These are phyloP conservation scores for Pherbina coryleti DNA, from an alignment of 2,888 invertebrate species.

Conservation along the genomic window DNA sequence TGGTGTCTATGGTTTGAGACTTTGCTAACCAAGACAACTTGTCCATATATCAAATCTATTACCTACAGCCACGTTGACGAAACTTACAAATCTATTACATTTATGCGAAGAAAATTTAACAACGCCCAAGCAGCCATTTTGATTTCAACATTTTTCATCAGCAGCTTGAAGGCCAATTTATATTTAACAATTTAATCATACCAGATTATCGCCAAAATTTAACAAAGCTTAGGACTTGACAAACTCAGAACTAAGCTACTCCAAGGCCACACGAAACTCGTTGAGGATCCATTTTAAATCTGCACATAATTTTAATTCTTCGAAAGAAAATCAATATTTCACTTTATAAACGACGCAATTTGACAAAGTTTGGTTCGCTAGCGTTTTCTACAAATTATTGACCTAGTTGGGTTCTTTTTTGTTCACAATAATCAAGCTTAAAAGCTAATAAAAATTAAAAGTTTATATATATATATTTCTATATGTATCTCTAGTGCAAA, in stretches of 20 bases:
- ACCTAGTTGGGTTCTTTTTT: constrained; percentile 27
- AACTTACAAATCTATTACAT: not conserved
- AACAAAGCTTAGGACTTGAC: not conserved
- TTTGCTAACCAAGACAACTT: not conserved
- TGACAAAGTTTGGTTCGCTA: not conserved
- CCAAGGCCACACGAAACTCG: not conserved
- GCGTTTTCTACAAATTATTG: constrained; percentile 31
- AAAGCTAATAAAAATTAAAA: constrained; percentile 25
- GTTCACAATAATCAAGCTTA: constrained; percentile 37
- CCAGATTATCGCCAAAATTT: not conserved
- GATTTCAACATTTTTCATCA: not conserved
- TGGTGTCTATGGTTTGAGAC: not conserved
- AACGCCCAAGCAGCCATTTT: constrained; percentile 19
- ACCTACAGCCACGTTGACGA: not conserved
- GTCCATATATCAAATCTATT: constrained; percentile 3
- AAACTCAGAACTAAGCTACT: not conserved
- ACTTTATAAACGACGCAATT: constrained; percentile 31
- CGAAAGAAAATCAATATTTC: constrained; percentile 20
- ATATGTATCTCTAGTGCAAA: constrained; percentile 9
- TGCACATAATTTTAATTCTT: not conserved
- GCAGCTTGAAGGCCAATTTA: not conserved
- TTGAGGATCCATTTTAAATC: not conserved
- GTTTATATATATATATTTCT: constrained; percentile 31
- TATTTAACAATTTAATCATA: not conserved
- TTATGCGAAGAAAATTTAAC: not conserved